A percentile compares a stretch with the other conserved stretches of the same genome.
These are phyloP conservation scores for Rhopalosiphum maidis DNA, from an alignment of 1,140 invertebrate species.

Conservation along the genomic window DNA sequence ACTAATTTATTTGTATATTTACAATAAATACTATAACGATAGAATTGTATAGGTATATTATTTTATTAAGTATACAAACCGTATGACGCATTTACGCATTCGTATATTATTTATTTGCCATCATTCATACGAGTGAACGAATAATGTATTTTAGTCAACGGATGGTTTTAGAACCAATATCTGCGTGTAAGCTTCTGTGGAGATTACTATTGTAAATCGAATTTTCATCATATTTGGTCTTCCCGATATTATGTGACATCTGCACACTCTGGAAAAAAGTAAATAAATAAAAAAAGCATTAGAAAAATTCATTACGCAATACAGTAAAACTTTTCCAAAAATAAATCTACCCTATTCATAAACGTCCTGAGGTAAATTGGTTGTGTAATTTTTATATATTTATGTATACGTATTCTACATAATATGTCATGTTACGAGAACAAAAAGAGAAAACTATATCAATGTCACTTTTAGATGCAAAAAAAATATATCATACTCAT, in stretches of 20 bases:
- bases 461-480: background rate
- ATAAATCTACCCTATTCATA: slow-evolving; percentile 17
- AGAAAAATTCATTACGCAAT: background rate
- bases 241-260: background rate
- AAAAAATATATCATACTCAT: background rate
- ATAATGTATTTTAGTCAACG: background rate
- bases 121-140: background rate
- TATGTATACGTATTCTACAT: background rate
- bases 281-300: background rate
- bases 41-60: background rate
- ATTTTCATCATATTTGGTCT: background rate
- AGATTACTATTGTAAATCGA: slow-evolving; percentile 14
- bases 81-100: background rate
- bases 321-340: slow-evolving; percentile 12
- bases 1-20: background rate
- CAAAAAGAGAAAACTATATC: background rate
- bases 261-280: background rate
- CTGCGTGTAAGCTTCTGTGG: background rate
- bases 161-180: background rate
- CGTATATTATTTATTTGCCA: background rate
- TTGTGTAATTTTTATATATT: background rate
- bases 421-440: background rate
- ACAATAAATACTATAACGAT: background rate
- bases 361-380: background rate
- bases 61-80: background rate